Conservation (phyloP, 1,140 invertebrate species). For the Rhagoletis pomonella region DNA sequence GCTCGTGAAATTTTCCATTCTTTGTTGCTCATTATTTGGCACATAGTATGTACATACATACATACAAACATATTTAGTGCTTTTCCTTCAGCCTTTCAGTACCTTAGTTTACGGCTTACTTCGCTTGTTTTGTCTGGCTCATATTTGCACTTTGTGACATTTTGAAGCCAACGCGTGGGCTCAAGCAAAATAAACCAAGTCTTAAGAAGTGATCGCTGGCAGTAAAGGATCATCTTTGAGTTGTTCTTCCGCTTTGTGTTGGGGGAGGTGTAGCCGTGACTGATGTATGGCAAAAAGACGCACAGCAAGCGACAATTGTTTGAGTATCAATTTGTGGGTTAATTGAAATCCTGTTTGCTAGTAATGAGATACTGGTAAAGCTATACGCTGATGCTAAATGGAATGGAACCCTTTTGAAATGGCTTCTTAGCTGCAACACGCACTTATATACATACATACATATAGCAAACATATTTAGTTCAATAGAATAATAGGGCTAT, state of each 20-base stretch:
- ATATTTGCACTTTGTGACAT: conserved; percentile 38
- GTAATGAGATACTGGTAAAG: conserved; percentile 30
- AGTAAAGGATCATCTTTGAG: conserved; percentile 54
- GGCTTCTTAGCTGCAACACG: background rate
- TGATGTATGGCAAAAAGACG: background rate
- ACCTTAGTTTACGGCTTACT: background rate
- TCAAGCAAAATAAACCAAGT: conserved; percentile 27
- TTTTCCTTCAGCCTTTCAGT: background rate
- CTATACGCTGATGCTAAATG: background rate
- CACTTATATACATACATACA: background rate
- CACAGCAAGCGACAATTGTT: conserved; percentile 55
- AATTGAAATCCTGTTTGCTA: conserved; percentile 59
- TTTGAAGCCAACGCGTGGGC: conserved; percentile 11
- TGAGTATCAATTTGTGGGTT: conserved; percentile 57
- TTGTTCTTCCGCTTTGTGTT: background rate
- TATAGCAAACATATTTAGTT: background rate
- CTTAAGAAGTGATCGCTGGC: background rate
- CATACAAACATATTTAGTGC: background rate
- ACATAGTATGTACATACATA: no score
- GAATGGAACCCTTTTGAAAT: background rate
- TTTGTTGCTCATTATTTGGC: conserved; percentile 5
- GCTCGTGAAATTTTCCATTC: background rate
- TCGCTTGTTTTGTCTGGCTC: conserved; percentile 8
- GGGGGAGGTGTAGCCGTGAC: conserved; percentile 21
- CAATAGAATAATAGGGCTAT: background rate